phyloP scores from a whole-genome alignment of 2,888 invertebrate species.

The Tuberolachnus salignus region DNA sequence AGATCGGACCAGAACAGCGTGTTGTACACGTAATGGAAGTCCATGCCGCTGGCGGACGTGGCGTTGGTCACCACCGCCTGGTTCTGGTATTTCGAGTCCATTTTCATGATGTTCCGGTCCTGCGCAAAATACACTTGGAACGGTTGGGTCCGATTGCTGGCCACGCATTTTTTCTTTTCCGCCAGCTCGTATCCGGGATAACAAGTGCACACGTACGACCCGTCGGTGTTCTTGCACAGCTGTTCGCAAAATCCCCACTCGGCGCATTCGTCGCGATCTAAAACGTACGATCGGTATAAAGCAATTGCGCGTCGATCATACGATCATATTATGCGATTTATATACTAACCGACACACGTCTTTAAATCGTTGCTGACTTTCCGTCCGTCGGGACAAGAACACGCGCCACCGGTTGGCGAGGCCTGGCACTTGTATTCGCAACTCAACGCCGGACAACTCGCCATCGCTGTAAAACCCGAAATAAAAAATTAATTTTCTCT shows the following conservation, averaged over 20 bases:
- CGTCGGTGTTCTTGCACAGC: conserved; percentile 85
- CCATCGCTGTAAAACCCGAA: conserved; percentile 69
- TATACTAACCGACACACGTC: conserved; percentile 74
- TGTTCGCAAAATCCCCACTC: conserved; percentile 97
- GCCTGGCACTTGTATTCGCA: conserved; percentile 93
- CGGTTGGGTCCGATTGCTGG: conserved; percentile 66
- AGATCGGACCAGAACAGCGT: conserved; percentile 88
- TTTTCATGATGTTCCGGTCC: conserved; percentile 63
- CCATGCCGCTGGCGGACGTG: conserved; percentile 82
- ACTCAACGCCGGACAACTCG: conserved; percentile 80
- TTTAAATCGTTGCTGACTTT: conserved; percentile 81
- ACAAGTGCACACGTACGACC: conserved; percentile 82
- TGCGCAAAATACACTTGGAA: conserved; percentile 62
- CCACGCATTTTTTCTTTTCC: conserved; percentile 71
- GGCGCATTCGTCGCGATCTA: conserved; percentile 88
- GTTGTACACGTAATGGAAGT: conserved; percentile 79
- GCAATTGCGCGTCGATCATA: background rate
- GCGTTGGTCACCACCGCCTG: conserved; percentile 75
- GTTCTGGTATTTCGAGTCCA: conserved; percentile 69
- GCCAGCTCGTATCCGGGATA: conserved; percentile 75
- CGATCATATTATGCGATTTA: background rate
- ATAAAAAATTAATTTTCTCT: too few relatives aligned
- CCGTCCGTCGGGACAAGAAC: conserved; percentile 86
- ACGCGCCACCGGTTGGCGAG: conserved; percentile 86
- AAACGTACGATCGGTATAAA: conserved; percentile 43